A percentile compares a stretch with the other conserved stretches of the same genome.
These are phyloP conservation scores for Lymantria monacha DNA, from an alignment of 2,888 invertebrate species.

Conservation along the genomic window DNA sequence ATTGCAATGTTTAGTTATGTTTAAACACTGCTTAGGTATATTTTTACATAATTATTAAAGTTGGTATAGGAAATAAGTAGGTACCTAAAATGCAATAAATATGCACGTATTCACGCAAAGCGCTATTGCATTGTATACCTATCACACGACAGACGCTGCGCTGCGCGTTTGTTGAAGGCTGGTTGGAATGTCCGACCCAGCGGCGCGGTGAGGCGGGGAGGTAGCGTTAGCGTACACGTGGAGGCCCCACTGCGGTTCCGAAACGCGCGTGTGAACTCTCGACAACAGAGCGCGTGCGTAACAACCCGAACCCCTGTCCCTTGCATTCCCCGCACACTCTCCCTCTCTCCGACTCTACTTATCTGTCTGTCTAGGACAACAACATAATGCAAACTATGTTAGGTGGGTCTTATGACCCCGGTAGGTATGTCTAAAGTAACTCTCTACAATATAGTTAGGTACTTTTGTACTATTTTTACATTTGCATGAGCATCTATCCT, in stretches of 20 bases:
- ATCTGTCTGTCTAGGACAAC: constrained; percentile 57
- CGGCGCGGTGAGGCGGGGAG: constrained; percentile 38
- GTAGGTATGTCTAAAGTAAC: constrained; percentile 6
- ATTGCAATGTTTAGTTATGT: too few species aligned
- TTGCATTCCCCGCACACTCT: constrained; percentile 54
- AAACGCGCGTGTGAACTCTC: constrained; percentile 73
- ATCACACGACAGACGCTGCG: constrained; percentile 50
- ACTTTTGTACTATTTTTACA: too few species aligned
- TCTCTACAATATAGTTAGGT: background rate
- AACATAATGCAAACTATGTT: constrained; percentile 58
- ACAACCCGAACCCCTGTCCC: constrained; percentile 39
- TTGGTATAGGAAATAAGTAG: too few species aligned
- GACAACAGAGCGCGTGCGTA: constrained; percentile 74
- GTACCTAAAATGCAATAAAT: too few species aligned
- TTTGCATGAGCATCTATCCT: too few species aligned
- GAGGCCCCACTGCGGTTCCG: constrained; percentile 83
- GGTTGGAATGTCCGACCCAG: constrained; percentile 51
- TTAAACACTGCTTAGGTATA: too few species aligned
- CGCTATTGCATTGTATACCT: constrained; percentile 29
- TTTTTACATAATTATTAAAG: too few species aligned
- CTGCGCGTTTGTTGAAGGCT: constrained; percentile 68
- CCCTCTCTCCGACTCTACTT: constrained; percentile 51
- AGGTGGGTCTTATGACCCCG: constrained; percentile 39
- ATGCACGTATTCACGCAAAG: constrained; percentile 15
- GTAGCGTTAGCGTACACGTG: constrained; percentile 62